Evolutionary conservation across 2,888 invertebrate species (phyloP).

Genomic region (Hofmannophila pseudospretella): DNA sequence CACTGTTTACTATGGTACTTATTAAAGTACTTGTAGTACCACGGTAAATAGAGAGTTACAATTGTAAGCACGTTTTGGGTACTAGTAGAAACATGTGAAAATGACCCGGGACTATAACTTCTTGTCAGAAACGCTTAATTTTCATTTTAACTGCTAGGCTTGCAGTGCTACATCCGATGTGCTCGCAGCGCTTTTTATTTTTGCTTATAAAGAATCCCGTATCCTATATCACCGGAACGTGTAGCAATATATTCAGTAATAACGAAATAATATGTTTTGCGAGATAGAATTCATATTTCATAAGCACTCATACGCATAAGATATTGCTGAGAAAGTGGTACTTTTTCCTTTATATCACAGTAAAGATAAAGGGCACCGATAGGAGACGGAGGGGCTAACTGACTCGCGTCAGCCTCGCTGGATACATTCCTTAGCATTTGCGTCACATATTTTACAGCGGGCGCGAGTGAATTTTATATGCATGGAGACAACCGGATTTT

Average conservation of each 20-base stretch:
- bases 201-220: conserved; percentile 47
- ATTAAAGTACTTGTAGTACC: no score
- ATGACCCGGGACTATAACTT: conserved; percentile 19
- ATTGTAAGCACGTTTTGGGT: no score
- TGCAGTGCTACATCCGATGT: conserved; percentile 20
- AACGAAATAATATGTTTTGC: conserved; percentile 72
- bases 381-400: conserved; percentile 41
- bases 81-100: conserved; percentile 1
- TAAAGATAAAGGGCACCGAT: conserved; percentile 65
- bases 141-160: conserved; percentile 23
- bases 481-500: conserved; percentile 56
- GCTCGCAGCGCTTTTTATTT: conserved; percentile 38
- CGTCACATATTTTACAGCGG: conserved; percentile 57
- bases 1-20: no score
- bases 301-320: conserved; percentile 67
- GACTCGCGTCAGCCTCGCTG: conserved; percentile 43
- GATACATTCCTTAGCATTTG: conserved; percentile 61
- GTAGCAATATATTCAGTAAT: conserved; percentile 68
- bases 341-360: conserved; percentile 65
- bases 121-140: conserved; percentile 24
- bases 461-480: conserved; percentile 59
- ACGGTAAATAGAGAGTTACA: no score
- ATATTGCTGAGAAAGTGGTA: conserved; percentile 61
- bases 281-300: conserved; percentile 75
- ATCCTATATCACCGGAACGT: conserved; percentile 48